A percentile compares a stretch with the other conserved stretches of the same genome.
phyloP scores from a whole-genome alignment of 2,113 vertebrate genomes.

The Trachemys scripta region DNA sequence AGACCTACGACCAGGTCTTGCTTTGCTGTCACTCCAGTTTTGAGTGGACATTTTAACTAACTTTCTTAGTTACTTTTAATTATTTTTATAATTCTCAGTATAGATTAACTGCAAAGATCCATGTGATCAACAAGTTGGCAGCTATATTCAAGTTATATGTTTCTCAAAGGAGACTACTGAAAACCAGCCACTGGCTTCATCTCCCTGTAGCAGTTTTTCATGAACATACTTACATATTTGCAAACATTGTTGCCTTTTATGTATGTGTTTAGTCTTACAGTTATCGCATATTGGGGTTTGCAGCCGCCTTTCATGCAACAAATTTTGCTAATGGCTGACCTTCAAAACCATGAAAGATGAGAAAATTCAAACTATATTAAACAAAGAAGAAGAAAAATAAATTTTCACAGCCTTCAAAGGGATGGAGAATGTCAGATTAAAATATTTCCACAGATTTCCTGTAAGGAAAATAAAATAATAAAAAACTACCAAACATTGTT shows the following conservation, averaged over 20 bases:
- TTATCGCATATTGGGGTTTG: neutral
- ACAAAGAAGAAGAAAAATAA: neutral
- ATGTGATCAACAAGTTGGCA: neutral
- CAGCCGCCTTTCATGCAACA: rapidly evolving
- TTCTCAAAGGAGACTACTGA: neutral
- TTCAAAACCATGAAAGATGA: neutral
- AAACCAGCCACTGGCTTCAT: neutral
- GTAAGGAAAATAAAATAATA: neutral
- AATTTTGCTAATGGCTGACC: neutral
- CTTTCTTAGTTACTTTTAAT: neutral
- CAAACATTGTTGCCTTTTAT: neutral
- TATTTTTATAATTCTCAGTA: neutral
- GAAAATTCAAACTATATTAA: neutral
- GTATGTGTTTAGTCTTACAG: neutral
- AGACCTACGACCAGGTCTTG: neutral
- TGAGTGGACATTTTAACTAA: neutral
- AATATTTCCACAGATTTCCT: neutral
- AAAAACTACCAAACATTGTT: neutral
- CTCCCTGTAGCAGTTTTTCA: rapidly evolving
- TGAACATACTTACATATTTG: neutral
- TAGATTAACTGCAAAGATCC: neutral
- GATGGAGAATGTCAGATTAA: neutral
- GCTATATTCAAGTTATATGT: neutral
- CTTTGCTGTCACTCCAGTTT: neutral
- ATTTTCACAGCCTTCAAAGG: neutral